These are phyloP conservation scores for Hippolais icterina DNA, from an alignment of 2,113 vertebrate species.

Conservation along the genomic window DNA sequence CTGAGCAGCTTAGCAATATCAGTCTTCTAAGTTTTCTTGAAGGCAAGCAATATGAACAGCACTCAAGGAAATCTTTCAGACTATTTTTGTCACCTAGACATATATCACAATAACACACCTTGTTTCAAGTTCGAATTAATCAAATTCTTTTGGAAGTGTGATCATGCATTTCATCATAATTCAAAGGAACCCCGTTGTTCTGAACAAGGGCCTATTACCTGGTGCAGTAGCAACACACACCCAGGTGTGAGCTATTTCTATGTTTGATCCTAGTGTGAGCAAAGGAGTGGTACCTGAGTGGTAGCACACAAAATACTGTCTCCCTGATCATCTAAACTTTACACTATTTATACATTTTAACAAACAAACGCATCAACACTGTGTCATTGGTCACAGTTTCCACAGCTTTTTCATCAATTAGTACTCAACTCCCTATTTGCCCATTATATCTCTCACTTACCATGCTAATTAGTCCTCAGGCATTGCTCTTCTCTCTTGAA, in stretches of 20 bases:
- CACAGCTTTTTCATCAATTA: neutral
- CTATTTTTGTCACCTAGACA: neutral
- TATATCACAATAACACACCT: neutral
- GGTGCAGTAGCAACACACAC: neutral
- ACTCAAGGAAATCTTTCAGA: neutral
- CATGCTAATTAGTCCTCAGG: neutral
- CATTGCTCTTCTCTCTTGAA: neutral
- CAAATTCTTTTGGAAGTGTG: neutral
- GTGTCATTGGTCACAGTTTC: neutral
- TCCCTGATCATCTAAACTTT: neutral
- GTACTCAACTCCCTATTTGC: neutral
- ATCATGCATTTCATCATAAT: neutral
- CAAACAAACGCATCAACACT: neutral
- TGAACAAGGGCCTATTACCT: fast-evolving
- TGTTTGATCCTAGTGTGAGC: neutral
- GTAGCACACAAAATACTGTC: neutral
- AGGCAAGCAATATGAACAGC: neutral
- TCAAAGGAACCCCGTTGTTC: neutral
- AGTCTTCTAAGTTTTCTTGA: neutral
- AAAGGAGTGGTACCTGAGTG: neutral
- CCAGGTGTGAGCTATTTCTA: neutral
- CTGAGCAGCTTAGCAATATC: neutral
- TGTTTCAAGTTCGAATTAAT: neutral
- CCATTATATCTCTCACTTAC: neutral
- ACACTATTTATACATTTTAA: neutral